Percentiles rank a stretch among this genome's conserved stretches.
These are phyloP conservation scores for Lochmaea capreae DNA, from an alignment of 2,888 invertebrate genomes.

Conservation along the genomic window DNA sequence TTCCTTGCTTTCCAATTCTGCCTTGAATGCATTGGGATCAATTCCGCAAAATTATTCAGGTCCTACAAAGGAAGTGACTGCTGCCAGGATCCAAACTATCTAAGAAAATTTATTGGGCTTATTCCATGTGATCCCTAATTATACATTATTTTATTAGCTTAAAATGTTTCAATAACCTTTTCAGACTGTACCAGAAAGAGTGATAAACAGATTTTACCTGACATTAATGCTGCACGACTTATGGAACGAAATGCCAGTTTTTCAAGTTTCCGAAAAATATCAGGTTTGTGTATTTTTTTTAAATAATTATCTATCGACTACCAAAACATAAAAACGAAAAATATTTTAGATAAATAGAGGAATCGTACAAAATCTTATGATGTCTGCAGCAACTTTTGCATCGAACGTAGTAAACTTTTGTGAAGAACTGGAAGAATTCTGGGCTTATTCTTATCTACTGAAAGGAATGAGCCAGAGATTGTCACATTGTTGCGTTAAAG, in stretches of 20 bases:
- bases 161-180: conserved; percentile 44
- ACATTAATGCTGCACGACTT: conserved; percentile 87
- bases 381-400: conserved; percentile 78
- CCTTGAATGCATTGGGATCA: too few relatives aligned
- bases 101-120: too few relatives aligned
- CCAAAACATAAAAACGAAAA: not conserved
- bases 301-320: not conserved
- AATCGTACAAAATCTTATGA: conserved; percentile 80
- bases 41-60: too few relatives aligned
- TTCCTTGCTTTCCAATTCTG: too few relatives aligned
- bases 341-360: conserved; percentile 75
- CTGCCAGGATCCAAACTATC: too few relatives aligned
- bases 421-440: conserved; percentile 82
- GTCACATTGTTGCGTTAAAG: conserved; percentile 83
- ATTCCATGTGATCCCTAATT: too few relatives aligned
- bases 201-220: conserved; percentile 85
- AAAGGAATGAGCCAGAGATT: conserved; percentile 79
- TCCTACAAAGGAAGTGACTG: too few relatives aligned
- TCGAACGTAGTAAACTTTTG: conserved; percentile 84
- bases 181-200: conserved; percentile 71
- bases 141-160: not conserved
- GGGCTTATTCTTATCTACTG: conserved; percentile 84
- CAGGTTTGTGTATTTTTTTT: conserved; percentile 57
- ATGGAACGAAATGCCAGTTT: conserved; percentile 76
- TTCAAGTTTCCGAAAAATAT: conserved; percentile 77